Evolutionary conservation across 1,140 invertebrate species (phyloP).

Genomic region (Aphidius gifuensis): DNA sequence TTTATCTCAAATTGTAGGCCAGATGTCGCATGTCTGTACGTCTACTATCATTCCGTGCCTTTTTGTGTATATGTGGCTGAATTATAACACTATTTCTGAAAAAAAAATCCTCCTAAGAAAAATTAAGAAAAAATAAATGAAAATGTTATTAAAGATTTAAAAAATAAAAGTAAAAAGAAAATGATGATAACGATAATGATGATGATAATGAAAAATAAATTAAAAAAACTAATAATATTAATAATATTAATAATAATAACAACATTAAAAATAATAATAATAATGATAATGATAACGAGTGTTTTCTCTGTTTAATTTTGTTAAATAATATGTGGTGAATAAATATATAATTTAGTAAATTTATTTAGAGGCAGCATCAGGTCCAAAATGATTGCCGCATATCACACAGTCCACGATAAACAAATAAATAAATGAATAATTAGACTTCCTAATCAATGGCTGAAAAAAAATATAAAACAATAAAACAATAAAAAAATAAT

Average conservation of each 20-base stretch:
- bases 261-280: not conserved
- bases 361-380: conserved; percentile 10
- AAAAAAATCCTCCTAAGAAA: too few species aligned
- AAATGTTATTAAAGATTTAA: too few species aligned
- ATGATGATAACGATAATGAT: too few species aligned
- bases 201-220: too few species aligned
- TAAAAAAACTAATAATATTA: not conserved
- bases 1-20: too few species aligned
- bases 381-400: conserved; percentile 15
- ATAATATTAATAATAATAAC: not conserved
- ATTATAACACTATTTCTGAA: too few species aligned
- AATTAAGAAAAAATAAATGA: too few species aligned
- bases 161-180: too few species aligned
- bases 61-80: conserved; percentile 21
- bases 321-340: conserved; percentile 5
- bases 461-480: conserved; percentile 7
- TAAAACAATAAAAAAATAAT: conserved; percentile 11
- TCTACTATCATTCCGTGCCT: conserved; percentile 24
- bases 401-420: conserved; percentile 17
- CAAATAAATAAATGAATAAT: not conserved
- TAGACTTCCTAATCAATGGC: conserved; percentile 6
- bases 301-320: conserved; percentile 15
- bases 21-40: conserved; percentile 16
- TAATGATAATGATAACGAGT: not conserved
- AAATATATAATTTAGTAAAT: not conserved